Conservation (phyloP, 2,888 invertebrate genomes). For the Labia minor region DNA sequence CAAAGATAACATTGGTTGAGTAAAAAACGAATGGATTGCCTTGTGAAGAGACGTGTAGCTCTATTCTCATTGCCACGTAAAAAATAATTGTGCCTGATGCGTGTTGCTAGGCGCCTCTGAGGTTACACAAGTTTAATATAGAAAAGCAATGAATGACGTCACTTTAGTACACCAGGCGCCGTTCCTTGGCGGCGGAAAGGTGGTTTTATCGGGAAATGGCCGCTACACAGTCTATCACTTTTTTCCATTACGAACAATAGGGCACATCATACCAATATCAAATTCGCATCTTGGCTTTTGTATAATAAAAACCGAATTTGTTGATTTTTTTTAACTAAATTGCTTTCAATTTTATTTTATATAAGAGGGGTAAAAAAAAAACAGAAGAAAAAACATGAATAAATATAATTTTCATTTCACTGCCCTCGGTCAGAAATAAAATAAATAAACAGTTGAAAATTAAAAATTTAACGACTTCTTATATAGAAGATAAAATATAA, state of each 20-base stretch:
- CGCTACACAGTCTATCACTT: background rate
- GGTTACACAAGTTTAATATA: background rate
- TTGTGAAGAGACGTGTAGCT: background rate
- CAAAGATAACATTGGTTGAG: background rate
- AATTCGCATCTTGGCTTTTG: too few relatives aligned
- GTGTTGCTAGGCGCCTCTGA: background rate
- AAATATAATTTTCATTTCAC: too few relatives aligned
- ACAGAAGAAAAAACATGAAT: too few relatives aligned
- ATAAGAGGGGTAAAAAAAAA: too few relatives aligned
- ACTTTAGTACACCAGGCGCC: constrained; percentile 1
- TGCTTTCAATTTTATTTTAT: too few relatives aligned
- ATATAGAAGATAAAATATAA: too few relatives aligned
- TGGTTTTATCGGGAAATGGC: background rate
- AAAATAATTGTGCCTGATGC: background rate
- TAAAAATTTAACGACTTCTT: too few relatives aligned
- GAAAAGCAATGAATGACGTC: background rate
- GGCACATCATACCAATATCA: too few relatives aligned
- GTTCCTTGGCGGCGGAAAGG: background rate
- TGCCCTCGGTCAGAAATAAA: too few relatives aligned
- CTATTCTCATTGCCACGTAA: background rate
- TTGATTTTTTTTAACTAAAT: too few relatives aligned
- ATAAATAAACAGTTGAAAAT: too few relatives aligned
- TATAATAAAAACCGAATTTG: too few relatives aligned
- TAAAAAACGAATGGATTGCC: background rate
- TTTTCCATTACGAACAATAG: background rate